Conservation (phyloP, 2,797 vertebrate species). For the Iguana delicatissima region DNA sequence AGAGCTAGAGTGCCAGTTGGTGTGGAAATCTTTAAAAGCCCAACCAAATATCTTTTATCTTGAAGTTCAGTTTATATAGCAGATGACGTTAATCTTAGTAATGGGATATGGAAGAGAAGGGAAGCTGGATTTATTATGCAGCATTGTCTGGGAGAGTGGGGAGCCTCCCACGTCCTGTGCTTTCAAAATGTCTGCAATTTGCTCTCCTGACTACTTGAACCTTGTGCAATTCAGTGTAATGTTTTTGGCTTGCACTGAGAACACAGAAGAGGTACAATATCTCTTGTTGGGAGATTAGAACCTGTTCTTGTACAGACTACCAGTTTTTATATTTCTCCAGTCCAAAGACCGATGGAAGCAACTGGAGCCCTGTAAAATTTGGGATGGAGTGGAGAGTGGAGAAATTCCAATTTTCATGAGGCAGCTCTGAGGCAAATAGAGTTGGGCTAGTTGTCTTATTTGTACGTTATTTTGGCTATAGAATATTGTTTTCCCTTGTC, state of each 20-base stretch:
- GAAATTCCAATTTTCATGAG: not conserved
- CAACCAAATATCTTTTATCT: conserved; percentile 45
- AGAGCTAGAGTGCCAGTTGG: conserved; percentile 62
- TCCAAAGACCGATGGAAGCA: not conserved
- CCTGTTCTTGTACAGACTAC: conserved; percentile 51
- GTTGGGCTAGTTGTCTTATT: not conserved
- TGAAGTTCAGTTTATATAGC: conserved; percentile 60
- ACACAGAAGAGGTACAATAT: conserved; percentile 58
- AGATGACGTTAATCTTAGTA: conserved; percentile 65
- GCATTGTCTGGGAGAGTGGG: conserved; percentile 49
- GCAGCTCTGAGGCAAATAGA: not conserved
- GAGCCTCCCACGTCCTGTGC: conserved; percentile 47
- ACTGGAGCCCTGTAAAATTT: rapidly evolving
- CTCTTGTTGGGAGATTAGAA: conserved; percentile 65
- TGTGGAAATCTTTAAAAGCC: conserved; percentile 66
- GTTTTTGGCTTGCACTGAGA: conserved; percentile 62
- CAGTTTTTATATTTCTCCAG: conserved; percentile 37
- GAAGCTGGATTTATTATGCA: conserved; percentile 71
- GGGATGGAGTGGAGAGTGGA: not conserved
- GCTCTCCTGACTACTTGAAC: conserved; percentile 53
- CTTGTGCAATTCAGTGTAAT: conserved; percentile 62
- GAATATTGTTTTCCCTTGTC: not conserved
- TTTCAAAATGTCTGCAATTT: conserved; percentile 60
- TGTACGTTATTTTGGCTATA: not conserved
- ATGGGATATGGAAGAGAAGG: conserved; percentile 61